Evolutionary conservation across 2,888 invertebrate genomes (phyloP), one percentile per base, ranked within the genome.

Genomic region (Cantharis nigra): DNA sequence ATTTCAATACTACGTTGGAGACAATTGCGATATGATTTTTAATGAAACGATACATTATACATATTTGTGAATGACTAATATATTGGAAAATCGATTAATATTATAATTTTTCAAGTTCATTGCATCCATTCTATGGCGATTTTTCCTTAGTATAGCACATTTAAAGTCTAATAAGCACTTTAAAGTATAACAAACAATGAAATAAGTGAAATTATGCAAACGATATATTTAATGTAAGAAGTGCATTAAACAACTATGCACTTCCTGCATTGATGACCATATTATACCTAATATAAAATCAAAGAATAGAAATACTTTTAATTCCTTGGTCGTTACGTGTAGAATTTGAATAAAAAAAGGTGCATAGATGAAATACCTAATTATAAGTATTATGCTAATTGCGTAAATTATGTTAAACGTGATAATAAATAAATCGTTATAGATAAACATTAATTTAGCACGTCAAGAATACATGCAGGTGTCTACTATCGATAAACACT

Each of bases 111-210:
- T 63, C 67, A 71, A 74, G 77, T 77, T 77, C 77, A 77, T 63
- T 63, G 77, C 74, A 62, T 69, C 26, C 23, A 23, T 64, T 70
- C 49, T n/a, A 71, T 9, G 1, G 10, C 23, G n/a, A 28, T 33
- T 63, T 33, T 75, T 33, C 65, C 23, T 74, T 74, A 26, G 13
- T 62, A 28, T 18, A 63, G 70, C 33, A 65, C n/a, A 71, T 14
- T 75, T 75, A 4, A 13, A 20, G 14, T 23, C 63, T 33, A 77
- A 18, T 74, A 77, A 77, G 77, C 77, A 67, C 67, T 71, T 74
- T 30, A 70, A 71, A 71, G 49, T 77, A 74, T 71, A 71, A 74
- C 70, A 74, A 77, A 74, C 77, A 65, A 30, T n/a, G 71, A 74
- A 71, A 65, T 69, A 69, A 64, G 13, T 11, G 67, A 75, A 72